Base-by-base conservation (phyloP, 30 jellyfish, hydroid and myxozoan genomes). In the Morbakka virulenta region DNA sequence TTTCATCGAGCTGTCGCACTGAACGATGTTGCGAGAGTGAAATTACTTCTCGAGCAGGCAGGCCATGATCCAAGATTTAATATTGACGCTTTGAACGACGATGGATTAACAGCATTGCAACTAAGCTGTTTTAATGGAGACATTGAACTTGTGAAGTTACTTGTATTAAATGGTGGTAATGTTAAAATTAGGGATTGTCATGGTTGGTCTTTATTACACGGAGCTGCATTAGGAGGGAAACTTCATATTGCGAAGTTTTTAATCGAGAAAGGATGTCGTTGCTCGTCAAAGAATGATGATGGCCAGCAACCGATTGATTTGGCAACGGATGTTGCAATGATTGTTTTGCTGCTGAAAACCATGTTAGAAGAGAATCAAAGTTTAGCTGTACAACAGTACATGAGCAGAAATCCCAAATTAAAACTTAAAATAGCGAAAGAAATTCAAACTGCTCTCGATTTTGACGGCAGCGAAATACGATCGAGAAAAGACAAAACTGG, bases 21-120 rank as follows among this genome's bases (percentile, higher is more conserved):
- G 27, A 83, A 92, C 47, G 98, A 92, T 53, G 47, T 92, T 28
- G 62, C 68, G n/a, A 80, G 98, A 32, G 94, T 72, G 35, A 86
- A 81, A 32, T 62, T 92, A 30, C 68, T 92, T 27, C 91, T 92
- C n/a, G 98, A 92, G 52, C 96, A 92, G 47, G 89, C 97, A 27
- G 74, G 67, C 67, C 83, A 86, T 21, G 98, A 92, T 74, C 80
- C 96, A 3, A 86, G 86, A 52, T 92, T 92, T 65, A 81, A 82
- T 72, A 82, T 92, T 62, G 96, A 92, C 52, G 96, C 77, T 28
- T 79, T 92, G 50, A 92, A 92, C 62, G 96, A 82, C 2, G 98
- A 92, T 9, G 98, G 98, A 0, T 76, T 92, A 12, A 92, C 98
- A 1, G 98, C 98, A 4, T 82, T 92, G 52, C 98, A 92, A 65